A percentile compares a stretch with the other conserved stretches of the same genome.
phyloP scores from a whole-genome alignment of 1,140 invertebrate genomes.

The Agrypnia vestita region DNA sequence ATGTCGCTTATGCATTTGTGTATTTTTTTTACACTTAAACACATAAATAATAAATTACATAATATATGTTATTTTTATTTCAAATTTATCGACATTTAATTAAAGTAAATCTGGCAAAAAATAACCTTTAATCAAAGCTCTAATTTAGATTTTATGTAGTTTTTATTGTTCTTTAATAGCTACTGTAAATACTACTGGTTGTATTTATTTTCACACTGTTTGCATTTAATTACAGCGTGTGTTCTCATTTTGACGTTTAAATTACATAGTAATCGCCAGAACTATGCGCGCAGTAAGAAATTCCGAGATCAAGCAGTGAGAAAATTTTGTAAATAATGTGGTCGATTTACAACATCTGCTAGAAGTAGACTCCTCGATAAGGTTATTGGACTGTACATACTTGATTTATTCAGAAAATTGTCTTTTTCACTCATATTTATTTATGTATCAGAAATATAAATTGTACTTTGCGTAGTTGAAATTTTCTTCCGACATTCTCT shows the following conservation, averaged over 20 bases:
- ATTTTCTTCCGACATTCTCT: no score
- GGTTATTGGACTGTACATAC: no score
- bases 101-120: not conserved
- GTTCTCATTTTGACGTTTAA: constrained; percentile 18
- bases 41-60: no score
- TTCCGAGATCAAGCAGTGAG: not conserved
- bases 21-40: no score
- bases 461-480: no score
- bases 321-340: not conserved
- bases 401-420: no score
- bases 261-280: constrained; percentile 6
- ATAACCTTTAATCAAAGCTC: not conserved
- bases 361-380: not conserved
- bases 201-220: constrained; percentile 28
- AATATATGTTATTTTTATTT: no score
- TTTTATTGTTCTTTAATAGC: constrained; percentile 28
- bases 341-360: not conserved
- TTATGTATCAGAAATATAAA: no score
- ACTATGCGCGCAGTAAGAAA: not conserved
- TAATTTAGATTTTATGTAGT: not conserved
- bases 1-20: not conserved
- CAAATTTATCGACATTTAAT: not conserved
- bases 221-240: constrained; percentile 29
- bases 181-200: not conserved
- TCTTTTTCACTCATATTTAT: no score